Evolutionary conservation across 2,113 vertebrate genomes (phyloP).

Genomic region (Willisornis vidua): DNA sequence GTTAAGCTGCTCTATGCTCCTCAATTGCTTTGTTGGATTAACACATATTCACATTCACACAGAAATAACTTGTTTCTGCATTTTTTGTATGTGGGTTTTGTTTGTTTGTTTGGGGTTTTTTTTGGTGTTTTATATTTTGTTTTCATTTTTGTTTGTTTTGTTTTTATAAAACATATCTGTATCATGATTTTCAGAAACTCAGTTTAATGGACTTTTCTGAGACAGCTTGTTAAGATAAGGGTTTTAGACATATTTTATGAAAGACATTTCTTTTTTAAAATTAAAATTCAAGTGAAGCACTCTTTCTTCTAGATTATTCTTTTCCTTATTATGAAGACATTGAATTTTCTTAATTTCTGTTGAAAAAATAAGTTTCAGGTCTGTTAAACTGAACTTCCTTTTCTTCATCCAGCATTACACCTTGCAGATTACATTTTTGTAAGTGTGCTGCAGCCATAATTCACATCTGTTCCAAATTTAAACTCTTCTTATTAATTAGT

Average conservation of each 20-base stretch:
- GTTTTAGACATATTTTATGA: neutral
- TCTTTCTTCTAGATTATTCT: neutral
- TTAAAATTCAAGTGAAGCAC: neutral
- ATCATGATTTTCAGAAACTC: neutral
- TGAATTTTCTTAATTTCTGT: neutral
- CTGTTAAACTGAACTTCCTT: neutral
- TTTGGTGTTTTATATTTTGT: neutral
- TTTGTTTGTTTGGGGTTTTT: neutral
- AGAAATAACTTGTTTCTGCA: neutral
- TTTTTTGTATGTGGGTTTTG: neutral
- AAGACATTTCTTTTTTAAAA: accelerated
- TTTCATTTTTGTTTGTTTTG: neutral
- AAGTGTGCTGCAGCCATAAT: neutral
- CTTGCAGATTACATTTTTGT: neutral
- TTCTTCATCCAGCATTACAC: neutral
- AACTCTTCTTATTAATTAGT: neutral
- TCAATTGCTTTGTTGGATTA: neutral
- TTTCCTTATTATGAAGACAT: neutral
- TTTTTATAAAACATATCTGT: neutral
- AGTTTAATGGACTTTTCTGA: neutral
- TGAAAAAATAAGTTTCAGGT: neutral
- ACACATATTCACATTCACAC: neutral
- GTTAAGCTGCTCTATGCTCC: neutral
- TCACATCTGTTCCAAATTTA: neutral
- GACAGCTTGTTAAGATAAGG: neutral